Conservation (phyloP, 2,888 invertebrate species). For the Eupeodes luniger region DNA sequence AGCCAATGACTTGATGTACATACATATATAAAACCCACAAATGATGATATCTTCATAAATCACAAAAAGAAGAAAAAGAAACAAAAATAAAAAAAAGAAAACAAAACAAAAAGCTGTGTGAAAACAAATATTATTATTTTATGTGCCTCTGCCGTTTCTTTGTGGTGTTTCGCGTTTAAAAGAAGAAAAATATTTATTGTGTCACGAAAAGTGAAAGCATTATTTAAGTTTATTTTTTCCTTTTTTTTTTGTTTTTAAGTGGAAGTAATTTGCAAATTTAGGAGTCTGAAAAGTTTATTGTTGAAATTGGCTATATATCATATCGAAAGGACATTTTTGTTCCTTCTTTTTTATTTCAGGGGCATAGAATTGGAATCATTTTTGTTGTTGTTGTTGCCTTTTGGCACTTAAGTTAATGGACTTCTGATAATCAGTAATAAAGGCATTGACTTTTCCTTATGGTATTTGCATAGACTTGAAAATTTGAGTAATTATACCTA, state of each 20-base stretch:
- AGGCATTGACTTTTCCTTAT: not conserved
- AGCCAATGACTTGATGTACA: slow-evolving; percentile 11
- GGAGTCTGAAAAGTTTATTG: slow-evolving; percentile 8
- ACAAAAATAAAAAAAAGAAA: not conserved
- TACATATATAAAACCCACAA: not conserved
- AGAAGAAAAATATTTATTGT: slow-evolving; percentile 21
- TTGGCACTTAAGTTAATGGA: not conserved
- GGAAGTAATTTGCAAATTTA: slow-evolving; percentile 21
- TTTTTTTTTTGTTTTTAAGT: not conserved
- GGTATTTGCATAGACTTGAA: too few relatives aligned
- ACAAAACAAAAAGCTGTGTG: not conserved
- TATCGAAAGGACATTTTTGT: not conserved
- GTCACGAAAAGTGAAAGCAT: slow-evolving; percentile 22
- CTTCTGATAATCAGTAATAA: not conserved
- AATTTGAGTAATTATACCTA: too few relatives aligned
- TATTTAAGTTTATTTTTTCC: slow-evolving; percentile 6
- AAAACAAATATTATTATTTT: slow-evolving; percentile 21
- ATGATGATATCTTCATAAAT: slow-evolving; percentile 40
- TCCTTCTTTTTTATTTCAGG: not conserved
- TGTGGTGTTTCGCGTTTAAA: slow-evolving; percentile 9
- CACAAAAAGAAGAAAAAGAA: not conserved
- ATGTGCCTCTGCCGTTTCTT: not conserved
- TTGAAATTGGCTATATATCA: not conserved
- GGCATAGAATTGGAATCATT: not conserved
- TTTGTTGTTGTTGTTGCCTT: not conserved